Evolutionary conservation across 1,140 invertebrate species (phyloP), one percentile per base, ranked within the genome.

Genomic region (Hetaerina americana): DNA sequence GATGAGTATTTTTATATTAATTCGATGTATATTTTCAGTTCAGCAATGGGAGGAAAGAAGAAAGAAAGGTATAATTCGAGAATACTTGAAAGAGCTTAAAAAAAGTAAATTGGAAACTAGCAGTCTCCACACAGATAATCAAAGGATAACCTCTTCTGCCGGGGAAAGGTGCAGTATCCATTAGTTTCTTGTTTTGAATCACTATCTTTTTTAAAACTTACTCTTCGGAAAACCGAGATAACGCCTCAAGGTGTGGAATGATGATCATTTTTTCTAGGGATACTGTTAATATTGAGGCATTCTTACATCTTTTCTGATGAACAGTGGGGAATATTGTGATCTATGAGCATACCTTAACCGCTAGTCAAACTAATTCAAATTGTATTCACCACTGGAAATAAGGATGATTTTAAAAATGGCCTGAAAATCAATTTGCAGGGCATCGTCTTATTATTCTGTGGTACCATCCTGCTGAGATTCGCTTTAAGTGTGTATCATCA

Each of bases 11-110:
- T 24, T 40, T 28, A 22, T 68, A 29, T 72, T 74, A 68, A 40
- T 70, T 22, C 49, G 22, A 69, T 27, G 67, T 67, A 70, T 71
- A 22, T 27, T 72, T 75, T 5, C 68, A 83, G 79, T 89, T 29
- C 80, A 87, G 68, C 82, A 88, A 78, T 89, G 87, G 86, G 84
- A 89, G 73, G 84, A 87, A 69, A 82, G 81, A 72, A 81, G 85
- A 18, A 88, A 87, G 74, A 85, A 86, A 72, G 78, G 77, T 57
- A 75, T 87, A 25, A 57, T 87, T 10, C 78, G 80, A 26, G 77
- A 80, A 49, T 87, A 85, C 76, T 81, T 86, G 22, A 88, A 86
- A 73, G 81, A 84, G n/a, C 74, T 86, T 0, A 82, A 84, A 75
- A 85, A 83, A 26, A 68, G 25, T 68, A 26, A 68, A 5, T 18